A percentile compares a stretch with the other conserved stretches of the same genome.
phyloP scores from a whole-genome alignment of 2,888 invertebrate genomes.

The Coecobrya sp. region DNA sequence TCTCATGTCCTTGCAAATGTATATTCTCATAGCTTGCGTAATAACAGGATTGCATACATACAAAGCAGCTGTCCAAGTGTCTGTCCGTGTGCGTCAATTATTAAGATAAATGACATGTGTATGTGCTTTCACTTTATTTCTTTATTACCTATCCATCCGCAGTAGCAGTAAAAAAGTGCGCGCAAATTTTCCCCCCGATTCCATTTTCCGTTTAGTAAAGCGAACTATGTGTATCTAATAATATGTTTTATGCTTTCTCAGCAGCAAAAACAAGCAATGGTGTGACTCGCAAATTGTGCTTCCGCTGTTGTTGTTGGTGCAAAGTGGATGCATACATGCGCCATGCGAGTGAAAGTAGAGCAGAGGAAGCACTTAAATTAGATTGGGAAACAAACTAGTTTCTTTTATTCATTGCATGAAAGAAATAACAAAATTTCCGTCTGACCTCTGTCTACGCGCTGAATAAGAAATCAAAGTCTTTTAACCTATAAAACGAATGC shows the following conservation, averaged over 20 bases:
- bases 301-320: background rate
- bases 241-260: background rate
- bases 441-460: slow-evolving; percentile 27
- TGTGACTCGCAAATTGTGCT: background rate
- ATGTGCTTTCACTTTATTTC: background rate
- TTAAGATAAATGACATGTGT: slow-evolving; percentile 33
- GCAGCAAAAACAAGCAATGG: background rate
- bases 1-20: background rate
- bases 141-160: background rate
- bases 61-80: background rate
- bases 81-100: slow-evolving; percentile 24
- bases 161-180: slow-evolving; percentile 19
- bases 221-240: background rate
- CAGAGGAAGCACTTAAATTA: slow-evolving; percentile 49
- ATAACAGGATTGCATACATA: background rate
- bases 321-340: slow-evolving; percentile 9
- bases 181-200: background rate
- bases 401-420: slow-evolving; percentile 50
- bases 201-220: background rate
- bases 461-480: slow-evolving; percentile 59
- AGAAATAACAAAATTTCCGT: slow-evolving; percentile 48
- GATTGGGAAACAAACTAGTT: slow-evolving; percentile 53
- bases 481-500: slow-evolving; percentile 1
- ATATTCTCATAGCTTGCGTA: background rate
- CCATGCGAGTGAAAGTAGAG: background rate